Evolutionary conservation across 2,888 invertebrate genomes (phyloP), one percentile per base, ranked within the genome.

Genomic region (Odontomyia ornata): DNA sequence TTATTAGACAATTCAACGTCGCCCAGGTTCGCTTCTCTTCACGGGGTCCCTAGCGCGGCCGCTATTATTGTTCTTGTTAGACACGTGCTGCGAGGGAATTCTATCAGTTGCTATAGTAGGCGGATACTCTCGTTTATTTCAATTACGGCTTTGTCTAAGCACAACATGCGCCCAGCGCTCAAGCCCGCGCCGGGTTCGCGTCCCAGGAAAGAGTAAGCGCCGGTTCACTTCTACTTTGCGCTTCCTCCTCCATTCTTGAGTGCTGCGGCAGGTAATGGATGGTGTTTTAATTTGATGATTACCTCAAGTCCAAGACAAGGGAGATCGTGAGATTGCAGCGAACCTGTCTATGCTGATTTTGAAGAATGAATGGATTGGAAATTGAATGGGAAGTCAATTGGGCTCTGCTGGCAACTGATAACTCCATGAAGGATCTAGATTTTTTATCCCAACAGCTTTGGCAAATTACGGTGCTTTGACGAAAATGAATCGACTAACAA

Each of bases 41-140:
- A 18, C 30, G 25, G 57, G 62, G 60, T 18, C 62, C 75, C 62
- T 23, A 43, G 2, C 75, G 9, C 25, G 52, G 71, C 77, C 75
- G 62, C 77, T 72, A 73, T 79, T 78, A 78, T 78, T 77, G 77
- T 78, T 79, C 78, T 79, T 67, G 77, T 79, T 76, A 77, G 78
- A 77, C 78, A 79, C 78, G 78, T 79, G 78, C 78, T 79, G 78
- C 64, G 78, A 76, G 64, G 21, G 76, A 67, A 76, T 76, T 52
- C 77, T 69, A 71, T 77, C 73, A 69, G 77, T 27, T 77, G 65
- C 72, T 52, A 36, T 36, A 75, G 79, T 79, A 76, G 79, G 79
- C 77, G 79, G 79, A 76, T 77, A 77, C 77, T 76, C 71, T 79
- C 77, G 79, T 77, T 79, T 77, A 79, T 79, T 79, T 79, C 77